Percentiles rank a stretch among this genome's conserved stretches.
phyloP scores from a whole-genome alignment of 2,888 invertebrate genomes.

The Gnatocerus cornutus region DNA sequence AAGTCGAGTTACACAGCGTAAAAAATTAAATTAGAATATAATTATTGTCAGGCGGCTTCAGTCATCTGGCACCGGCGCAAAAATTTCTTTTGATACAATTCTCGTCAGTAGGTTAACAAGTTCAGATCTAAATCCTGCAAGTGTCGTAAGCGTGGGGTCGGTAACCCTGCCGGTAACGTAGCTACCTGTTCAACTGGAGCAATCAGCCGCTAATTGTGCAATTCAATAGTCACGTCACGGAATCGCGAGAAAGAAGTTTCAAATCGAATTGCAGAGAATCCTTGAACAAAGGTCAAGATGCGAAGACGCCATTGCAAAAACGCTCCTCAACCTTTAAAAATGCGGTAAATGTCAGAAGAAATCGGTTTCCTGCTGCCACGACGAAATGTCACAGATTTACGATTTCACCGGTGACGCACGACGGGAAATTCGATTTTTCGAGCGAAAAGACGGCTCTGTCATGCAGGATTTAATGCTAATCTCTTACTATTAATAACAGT shows the following conservation, averaged over 20 bases:
- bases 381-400: constrained; percentile 34
- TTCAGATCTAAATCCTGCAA: constrained; percentile 21
- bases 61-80: constrained; percentile 30
- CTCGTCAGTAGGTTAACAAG: constrained; percentile 40
- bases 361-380: constrained; percentile 26
- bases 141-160: constrained; percentile 53
- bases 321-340: constrained; percentile 27
- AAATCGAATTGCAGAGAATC: constrained; percentile 37
- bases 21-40: constrained; percentile 46
- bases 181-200: constrained; percentile 59
- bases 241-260: constrained; percentile 32
- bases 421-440: too few species aligned
- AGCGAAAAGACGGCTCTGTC: too few species aligned
- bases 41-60: constrained; percentile 22
- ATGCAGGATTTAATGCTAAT: not conserved
- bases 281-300: constrained; percentile 45
- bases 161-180: constrained; percentile 57
- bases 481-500: constrained; percentile 19
- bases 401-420: constrained; percentile 13
- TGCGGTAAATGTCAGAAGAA: constrained; percentile 40
- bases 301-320: constrained; percentile 22
- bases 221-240: constrained; percentile 60
- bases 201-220: constrained; percentile 61
- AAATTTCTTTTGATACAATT: constrained; percentile 18
- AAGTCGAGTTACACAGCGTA: constrained; percentile 41